Conservation (phyloP, 1,140 invertebrate species). For the Pantala flavescens region DNA sequence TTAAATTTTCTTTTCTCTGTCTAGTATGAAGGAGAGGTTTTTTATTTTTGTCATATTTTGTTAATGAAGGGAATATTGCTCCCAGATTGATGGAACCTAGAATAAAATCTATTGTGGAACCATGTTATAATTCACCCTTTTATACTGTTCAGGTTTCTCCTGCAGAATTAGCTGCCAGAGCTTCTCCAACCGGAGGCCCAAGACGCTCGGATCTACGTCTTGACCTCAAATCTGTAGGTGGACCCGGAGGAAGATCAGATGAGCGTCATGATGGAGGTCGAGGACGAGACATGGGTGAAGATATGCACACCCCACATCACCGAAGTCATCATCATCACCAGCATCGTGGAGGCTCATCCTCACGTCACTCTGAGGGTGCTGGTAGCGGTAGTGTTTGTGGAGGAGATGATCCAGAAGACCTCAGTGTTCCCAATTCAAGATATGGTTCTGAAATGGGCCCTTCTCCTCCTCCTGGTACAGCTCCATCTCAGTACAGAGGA, state of each 20-base stretch:
- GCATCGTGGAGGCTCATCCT: slow-evolving; percentile 29
- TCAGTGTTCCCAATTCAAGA: slow-evolving; percentile 45
- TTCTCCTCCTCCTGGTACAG: slow-evolving; percentile 13
- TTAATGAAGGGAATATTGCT: too few relatives aligned
- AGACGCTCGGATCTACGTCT: slow-evolving; percentile 55
- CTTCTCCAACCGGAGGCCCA: slow-evolving; percentile 71
- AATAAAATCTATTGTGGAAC: too few relatives aligned
- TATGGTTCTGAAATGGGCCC: slow-evolving; percentile 26
- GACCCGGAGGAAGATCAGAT: slow-evolving; percentile 12
- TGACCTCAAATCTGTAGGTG: slow-evolving; percentile 40
- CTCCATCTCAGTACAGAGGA: not conserved
- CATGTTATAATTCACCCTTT: not conserved
- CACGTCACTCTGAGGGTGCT: slow-evolving; percentile 23
- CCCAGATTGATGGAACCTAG: too few relatives aligned
- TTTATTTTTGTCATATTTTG: too few relatives aligned
- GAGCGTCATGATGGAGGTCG: slow-evolving; percentile 14
- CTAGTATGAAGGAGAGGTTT: too few relatives aligned
- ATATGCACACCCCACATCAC: not conserved
- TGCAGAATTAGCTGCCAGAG: slow-evolving; percentile 65
- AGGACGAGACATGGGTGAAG: not conserved
- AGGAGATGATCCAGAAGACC: slow-evolving; percentile 69
- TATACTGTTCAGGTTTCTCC: slow-evolving; percentile 42
- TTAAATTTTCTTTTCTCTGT: too few relatives aligned
- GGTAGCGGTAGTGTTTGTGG: slow-evolving; percentile 54
- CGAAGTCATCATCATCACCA: not conserved